Conservation (phyloP, 2,797 vertebrate genomes). For the Callimico goeldii region DNA sequence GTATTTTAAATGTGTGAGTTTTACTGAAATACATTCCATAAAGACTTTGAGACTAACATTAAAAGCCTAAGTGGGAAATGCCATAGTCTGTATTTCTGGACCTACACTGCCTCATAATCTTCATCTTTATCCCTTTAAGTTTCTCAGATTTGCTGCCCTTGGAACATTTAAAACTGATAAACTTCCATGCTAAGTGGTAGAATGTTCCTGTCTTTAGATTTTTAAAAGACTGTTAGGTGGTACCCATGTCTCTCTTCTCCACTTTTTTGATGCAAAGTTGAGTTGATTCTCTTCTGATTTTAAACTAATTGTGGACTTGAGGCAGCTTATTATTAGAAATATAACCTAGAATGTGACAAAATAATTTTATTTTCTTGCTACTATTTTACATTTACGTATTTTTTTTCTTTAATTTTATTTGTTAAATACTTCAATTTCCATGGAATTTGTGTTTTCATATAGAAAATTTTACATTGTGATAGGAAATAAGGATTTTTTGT, state of each 20-base stretch:
- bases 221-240: not conserved
- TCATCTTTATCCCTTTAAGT: not conserved
- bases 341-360: not conserved
- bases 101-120: not conserved
- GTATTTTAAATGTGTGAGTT: not conserved
- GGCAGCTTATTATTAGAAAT: not conserved
- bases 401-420: slow-evolving; percentile 2
- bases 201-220: not conserved
- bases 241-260: not conserved
- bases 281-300: slow-evolving; percentile 2
- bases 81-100: not conserved
- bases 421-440: not conserved
- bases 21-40: not conserved
- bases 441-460: not conserved
- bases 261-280: not conserved
- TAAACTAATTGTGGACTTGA: slow-evolving; percentile 10
- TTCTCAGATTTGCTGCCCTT: not conserved
- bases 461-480: not conserved
- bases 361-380: not conserved
- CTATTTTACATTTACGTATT: not conserved
- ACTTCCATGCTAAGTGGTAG: not conserved
- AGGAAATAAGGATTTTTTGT: not conserved
- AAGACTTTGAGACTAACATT: not conserved
- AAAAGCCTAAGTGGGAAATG: not conserved
- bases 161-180: not conserved